Base-by-base conservation (phyloP, 2,797 vertebrate genomes). In the Amphiprion clarkii region DNA sequence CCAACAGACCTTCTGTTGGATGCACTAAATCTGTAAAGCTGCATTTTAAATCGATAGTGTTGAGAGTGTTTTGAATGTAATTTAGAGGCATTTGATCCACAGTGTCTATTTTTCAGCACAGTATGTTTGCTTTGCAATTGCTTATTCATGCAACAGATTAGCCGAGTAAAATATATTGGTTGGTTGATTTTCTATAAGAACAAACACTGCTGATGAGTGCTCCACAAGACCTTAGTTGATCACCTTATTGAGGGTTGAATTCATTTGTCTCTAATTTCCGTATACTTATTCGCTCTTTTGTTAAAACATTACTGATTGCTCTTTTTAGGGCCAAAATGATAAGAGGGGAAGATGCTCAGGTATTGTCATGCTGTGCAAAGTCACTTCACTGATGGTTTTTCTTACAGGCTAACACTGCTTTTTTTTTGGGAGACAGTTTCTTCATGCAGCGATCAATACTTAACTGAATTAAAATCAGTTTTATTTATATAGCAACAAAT, bases 251-350 rank as follows among this genome's bases (percentile, higher is more conserved):
- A 7, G 31, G 31, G 5, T 6, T 31, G 5, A 31, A 31, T 31
- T 31, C 31, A 6, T 31, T 3, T 39, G 0, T 56, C 36, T 78
- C 67, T 59, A 10, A 66, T 72, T 36, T 74, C 51, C 27, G 62
- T 5, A 16, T 5, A 60, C 48, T 21, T n/a, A 54, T 39, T 66
- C 59, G 64, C 13, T n/a, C 0, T 51, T 63, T 40, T 31, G 40
- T 12, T n/a, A 19, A 62, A 42, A 12, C 33, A 10, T 36, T 36
- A 36, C 33, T 10, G 33, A 8, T 7, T 36, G 33, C 33, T 36
- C 8, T 36, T 27, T 36, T 36, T 36, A 10, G 33, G 8, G 8
- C 33, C 33, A 36, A 10, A 36, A 36, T 33, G 8, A 36, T 36
- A 7, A 36, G 33, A 36, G 33, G 33, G 33, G 33, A 36, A 36